Conservation (phyloP, 2,113 vertebrate species). For the Takifugu bimaculatus region DNA sequence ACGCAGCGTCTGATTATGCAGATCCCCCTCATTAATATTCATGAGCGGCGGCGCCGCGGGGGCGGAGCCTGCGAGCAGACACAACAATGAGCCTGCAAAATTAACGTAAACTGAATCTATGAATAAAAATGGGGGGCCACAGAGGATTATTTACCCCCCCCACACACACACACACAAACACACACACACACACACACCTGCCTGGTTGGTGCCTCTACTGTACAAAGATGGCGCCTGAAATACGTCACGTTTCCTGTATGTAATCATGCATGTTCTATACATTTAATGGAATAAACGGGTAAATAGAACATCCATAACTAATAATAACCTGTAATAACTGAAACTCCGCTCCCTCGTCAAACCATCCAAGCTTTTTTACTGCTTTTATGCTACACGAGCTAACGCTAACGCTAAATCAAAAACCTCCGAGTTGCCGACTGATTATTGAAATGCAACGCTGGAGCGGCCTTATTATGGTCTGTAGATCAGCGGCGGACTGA, state of each 20-base stretch:
- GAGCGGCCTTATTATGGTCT: slow-evolving; percentile 2
- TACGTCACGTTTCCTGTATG: background rate
- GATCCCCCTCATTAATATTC: slow-evolving; percentile 58
- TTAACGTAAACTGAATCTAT: slow-evolving; percentile 61
- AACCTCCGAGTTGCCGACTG: background rate
- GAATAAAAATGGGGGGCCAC: slow-evolving; percentile 57
- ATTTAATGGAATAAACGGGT: too few relatives aligned
- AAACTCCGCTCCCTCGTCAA: too few relatives aligned
- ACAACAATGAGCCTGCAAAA: slow-evolving; percentile 72
- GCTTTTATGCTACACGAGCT: too few relatives aligned
- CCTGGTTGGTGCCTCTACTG: slow-evolving; percentile 30
- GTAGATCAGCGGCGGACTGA: slow-evolving; percentile 26
- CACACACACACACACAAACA: too few relatives aligned
- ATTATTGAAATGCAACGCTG: background rate
- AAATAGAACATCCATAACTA: too few relatives aligned
- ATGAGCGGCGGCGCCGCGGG: slow-evolving; percentile 59
- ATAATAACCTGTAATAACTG: too few relatives aligned
- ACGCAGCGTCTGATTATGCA: slow-evolving; percentile 65
- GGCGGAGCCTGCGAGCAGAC: slow-evolving; percentile 67
- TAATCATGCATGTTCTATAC: too few relatives aligned
- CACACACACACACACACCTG: slow-evolving; percentile 18
- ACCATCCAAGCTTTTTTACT: too few relatives aligned
- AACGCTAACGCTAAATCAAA: background rate
- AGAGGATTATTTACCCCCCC: slow-evolving; percentile 54
- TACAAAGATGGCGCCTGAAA: slow-evolving; percentile 19